phyloP scores from a whole-genome alignment of 2,888 invertebrate genomes.

The Stomorhina lunata region DNA sequence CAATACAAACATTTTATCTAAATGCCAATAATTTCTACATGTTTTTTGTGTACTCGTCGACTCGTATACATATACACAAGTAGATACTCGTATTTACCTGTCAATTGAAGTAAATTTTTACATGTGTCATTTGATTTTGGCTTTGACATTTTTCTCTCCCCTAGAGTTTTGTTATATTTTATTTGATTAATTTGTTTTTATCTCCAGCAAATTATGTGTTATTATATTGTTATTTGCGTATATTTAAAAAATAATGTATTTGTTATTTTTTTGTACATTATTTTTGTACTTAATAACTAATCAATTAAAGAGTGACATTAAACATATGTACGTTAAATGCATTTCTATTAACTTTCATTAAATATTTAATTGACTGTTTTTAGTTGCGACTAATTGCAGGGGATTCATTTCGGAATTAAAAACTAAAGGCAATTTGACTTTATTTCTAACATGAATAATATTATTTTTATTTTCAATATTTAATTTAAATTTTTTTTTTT shows the following conservation, averaged over 20 bases:
- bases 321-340: slow-evolving; percentile 2
- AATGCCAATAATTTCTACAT: too few relatives aligned
- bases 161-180: slow-evolving; percentile 25
- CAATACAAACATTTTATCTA: neutral
- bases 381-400: neutral
- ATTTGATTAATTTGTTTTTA: slow-evolving; percentile 39
- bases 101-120: neutral
- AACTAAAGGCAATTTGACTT: too few relatives aligned
- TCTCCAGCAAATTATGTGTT: slow-evolving; percentile 42
- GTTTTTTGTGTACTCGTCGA: neutral
- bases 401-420: too few relatives aligned
- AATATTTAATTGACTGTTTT: neutral
- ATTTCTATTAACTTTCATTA: neutral
- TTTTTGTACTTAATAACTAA: neutral
- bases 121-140: slow-evolving; percentile 12
- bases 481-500: too few relatives aligned
- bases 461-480: too few relatives aligned
- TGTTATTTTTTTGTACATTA: neutral
- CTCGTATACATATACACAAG: neutral
- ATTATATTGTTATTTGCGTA: slow-evolving; percentile 45
- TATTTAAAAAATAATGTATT: slow-evolving; percentile 12
- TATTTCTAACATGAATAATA: too few relatives aligned
- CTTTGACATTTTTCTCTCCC: neutral
- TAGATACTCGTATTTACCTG: neutral
- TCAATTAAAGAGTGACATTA: slow-evolving; percentile 25